Percentiles rank a stretch among this genome's conserved stretches.
Conservation (phyloP, 37 sponge, comb jelly and placozoan genomes). For the Spongia lamella region DNA sequence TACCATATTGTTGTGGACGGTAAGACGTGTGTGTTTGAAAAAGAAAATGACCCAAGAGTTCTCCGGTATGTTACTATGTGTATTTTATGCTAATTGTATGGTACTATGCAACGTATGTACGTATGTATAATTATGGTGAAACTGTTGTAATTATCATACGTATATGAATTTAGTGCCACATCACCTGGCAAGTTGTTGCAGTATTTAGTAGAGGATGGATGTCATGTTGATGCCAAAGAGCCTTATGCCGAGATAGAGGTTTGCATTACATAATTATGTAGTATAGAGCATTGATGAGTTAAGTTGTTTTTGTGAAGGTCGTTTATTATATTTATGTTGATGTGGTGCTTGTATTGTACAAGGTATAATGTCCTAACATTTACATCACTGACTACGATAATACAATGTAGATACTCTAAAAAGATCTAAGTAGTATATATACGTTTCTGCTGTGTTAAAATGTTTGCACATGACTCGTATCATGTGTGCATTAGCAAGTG, state of each 20-base stretch:
- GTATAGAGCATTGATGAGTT: neutral
- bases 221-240: slow-evolving; percentile 67
- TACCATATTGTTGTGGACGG: slow-evolving; percentile 81
- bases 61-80: slow-evolving; percentile 53
- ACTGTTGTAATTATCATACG: neutral
- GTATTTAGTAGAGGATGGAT: slow-evolving; percentile 84
- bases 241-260: slow-evolving; percentile 93
- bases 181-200: slow-evolving; percentile 94
- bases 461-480: too few relatives aligned
- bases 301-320: too few relatives aligned
- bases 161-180: slow-evolving; percentile 49
- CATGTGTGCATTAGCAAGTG: too few relatives aligned
- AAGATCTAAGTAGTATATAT: too few relatives aligned
- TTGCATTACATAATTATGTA: neutral
- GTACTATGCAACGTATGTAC: neutral
- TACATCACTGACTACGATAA: too few relatives aligned
- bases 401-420: too few relatives aligned
- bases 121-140: neutral
- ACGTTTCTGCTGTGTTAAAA: too few relatives aligned
- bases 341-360: too few relatives aligned
- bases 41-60: slow-evolving; percentile 92
- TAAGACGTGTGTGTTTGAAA: slow-evolving; percentile 91
- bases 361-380: too few relatives aligned
- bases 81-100: neutral
- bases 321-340: too few relatives aligned